Conservation (phyloP, 2,888 invertebrate genomes). For the Pristionchus exspectatus region DNA sequence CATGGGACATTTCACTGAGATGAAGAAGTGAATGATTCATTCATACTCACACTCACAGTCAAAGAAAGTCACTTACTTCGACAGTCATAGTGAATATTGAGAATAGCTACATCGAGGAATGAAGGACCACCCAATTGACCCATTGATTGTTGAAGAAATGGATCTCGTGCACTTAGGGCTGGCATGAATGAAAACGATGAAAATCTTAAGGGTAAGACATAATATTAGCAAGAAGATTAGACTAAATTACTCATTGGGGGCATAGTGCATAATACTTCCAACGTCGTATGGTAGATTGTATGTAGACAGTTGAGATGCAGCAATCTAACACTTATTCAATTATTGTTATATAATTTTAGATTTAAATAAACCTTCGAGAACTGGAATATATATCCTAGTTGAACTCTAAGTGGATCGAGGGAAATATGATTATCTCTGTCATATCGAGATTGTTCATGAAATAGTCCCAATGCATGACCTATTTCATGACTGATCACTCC, state of each 20-base stretch:
- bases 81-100: constrained; percentile 34
- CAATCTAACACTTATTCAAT: not conserved
- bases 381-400: constrained; percentile 29
- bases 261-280: constrained; percentile 53
- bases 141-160: constrained; percentile 32
- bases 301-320: constrained; percentile 32
- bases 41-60: not conserved
- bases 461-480: constrained; percentile 36
- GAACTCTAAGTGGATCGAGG: constrained; percentile 5
- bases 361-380: constrained; percentile 39
- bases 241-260: constrained; percentile 20
- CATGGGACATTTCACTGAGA: constrained; percentile 8
- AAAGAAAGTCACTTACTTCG: not conserved
- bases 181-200: not conserved
- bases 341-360: too few relatives aligned
- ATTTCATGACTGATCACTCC: constrained; percentile 42
- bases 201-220: too few relatives aligned
- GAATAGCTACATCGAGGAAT: constrained; percentile 35
- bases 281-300: constrained; percentile 50
- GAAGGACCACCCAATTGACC: constrained; percentile 50
- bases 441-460: constrained; percentile 50
- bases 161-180: constrained; percentile 15
- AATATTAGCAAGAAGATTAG: constrained; percentile 14
- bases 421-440: constrained; percentile 46
- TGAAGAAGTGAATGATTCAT: not conserved